Conservation (phyloP, 1,140 invertebrate species). For the Chironomus striatipennis region DNA sequence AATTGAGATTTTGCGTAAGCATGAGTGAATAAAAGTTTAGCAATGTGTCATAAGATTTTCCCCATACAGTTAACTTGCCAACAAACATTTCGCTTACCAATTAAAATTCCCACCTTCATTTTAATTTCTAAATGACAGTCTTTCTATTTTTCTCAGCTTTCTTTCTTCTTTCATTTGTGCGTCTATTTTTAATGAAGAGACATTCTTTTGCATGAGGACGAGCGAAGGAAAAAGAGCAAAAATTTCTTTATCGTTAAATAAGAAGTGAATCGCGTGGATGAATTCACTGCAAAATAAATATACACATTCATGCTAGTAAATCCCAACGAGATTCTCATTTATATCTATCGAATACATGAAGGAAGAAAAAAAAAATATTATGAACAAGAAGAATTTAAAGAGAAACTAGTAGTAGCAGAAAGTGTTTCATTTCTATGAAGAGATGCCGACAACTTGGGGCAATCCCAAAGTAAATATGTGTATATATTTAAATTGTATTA, state of each 20-base stretch:
- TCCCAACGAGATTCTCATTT: not conserved
- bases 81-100: not conserved
- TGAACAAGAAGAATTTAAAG: too few species aligned
- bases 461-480: slow-evolving; percentile 19
- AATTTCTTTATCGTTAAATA: not conserved
- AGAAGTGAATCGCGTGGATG: not conserved
- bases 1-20: not conserved
- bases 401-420: not conserved
- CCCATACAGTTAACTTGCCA: not conserved
- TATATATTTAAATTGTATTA: not conserved
- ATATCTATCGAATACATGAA: not conserved
- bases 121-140: not conserved
- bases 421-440: not conserved
- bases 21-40: too few species aligned
- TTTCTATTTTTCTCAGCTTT: not conserved
- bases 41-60: not conserved
- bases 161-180: not conserved
- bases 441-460: slow-evolving; percentile 3
- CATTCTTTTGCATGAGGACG: not conserved
- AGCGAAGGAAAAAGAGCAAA: not conserved
- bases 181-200: slow-evolving; percentile 9
- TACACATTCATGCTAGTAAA: not conserved
- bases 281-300: not conserved
- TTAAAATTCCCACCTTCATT: slow-evolving; percentile 15
- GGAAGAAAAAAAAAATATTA: not conserved